Percentiles rank a stretch among this genome's conserved stretches.
These are phyloP conservation scores for Promerops cafer DNA, from an alignment of 2,113 vertebrate genomes.

Conservation along the genomic window DNA sequence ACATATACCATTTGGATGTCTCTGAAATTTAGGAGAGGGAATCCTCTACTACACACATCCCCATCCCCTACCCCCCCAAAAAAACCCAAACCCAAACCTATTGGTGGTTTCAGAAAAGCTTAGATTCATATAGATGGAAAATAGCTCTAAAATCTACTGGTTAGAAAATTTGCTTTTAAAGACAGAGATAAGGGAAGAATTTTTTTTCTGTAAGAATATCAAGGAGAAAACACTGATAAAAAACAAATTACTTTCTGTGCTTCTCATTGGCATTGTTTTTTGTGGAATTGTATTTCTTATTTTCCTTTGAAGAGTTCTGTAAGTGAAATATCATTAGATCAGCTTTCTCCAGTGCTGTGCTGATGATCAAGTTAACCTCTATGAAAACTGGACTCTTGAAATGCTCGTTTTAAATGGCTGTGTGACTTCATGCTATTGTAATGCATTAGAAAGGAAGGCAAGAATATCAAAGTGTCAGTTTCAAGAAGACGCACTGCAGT, in stretches of 20 bases:
- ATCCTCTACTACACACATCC: background rate
- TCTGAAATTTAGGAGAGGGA: background rate
- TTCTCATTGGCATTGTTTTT: background rate
- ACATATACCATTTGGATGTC: background rate
- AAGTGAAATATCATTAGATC: background rate
- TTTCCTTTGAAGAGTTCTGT: constrained; percentile 26
- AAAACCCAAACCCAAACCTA: background rate
- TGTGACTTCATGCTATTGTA: constrained; percentile 42
- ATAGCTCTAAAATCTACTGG: background rate
- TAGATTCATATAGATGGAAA: background rate
- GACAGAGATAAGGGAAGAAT: background rate
- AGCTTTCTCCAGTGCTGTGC: constrained; percentile 44
- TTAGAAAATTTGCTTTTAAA: constrained; percentile 10
- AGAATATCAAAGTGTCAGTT: background rate
- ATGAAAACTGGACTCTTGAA: constrained; percentile 26
- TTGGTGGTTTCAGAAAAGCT: background rate
- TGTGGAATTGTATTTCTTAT: constrained; percentile 6
- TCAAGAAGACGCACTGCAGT: background rate
- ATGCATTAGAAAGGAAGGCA: constrained; percentile 13
- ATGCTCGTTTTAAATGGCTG: constrained; percentile 20
- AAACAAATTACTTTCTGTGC: background rate
- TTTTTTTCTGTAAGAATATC: background rate
- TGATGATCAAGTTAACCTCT: constrained; percentile 31
- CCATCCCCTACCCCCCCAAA: too few relatives aligned
- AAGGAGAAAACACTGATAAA: background rate